Evolutionary conservation across 2,888 invertebrate species (phyloP), one percentile per base, ranked within the genome.

Genomic region (Tholera decimalis): DNA sequence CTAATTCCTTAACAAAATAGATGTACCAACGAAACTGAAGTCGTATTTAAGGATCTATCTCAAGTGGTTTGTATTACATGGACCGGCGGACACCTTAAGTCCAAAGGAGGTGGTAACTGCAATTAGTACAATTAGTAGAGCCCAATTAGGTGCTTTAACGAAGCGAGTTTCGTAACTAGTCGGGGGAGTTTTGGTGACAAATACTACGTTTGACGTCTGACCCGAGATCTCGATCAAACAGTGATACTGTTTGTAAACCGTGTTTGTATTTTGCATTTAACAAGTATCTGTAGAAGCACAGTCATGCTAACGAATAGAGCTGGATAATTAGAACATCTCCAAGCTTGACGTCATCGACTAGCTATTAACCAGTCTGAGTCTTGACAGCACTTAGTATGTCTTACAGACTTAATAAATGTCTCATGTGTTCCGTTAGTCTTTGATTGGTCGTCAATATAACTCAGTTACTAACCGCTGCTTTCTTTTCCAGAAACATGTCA

Each of bases 401-500:
- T 68, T 18, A 26, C 15, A 65, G 61, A 65, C 49, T 55, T 59
- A 44, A 60, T 60, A 62, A 30, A 58, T 47, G 33, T 46, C 58
- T 56, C 59, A 56, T 49, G 57, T 62, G 26, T 49, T n/a, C 54
- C 30, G 50, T 39, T 35, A 35, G 13, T 46, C 30, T 75, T 26
- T 46, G 50, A 53, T 75, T 47, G 20, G 22, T 57, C 13, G 43
- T 74, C 15, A 54, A 54, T 9, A 46, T 57, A 57, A 47, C 37
- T 49, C 39, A 44, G 8, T 41, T 46, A n/a, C 18, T 67, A 66
- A 71, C 24, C 1, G 0, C 18, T 2, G 2, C 35, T 87, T 92
- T 95, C 96, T 93, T 97, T 96, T 78, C 39, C 97, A 98, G 98
- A 97, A 98, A 97, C 96, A 98, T 98, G 98, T 98, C 98, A 97